Evolutionary conservation across 2,888 invertebrate species (phyloP), one percentile per base, ranked within the genome.

Genomic region (Epistrophe eligans): DNA sequence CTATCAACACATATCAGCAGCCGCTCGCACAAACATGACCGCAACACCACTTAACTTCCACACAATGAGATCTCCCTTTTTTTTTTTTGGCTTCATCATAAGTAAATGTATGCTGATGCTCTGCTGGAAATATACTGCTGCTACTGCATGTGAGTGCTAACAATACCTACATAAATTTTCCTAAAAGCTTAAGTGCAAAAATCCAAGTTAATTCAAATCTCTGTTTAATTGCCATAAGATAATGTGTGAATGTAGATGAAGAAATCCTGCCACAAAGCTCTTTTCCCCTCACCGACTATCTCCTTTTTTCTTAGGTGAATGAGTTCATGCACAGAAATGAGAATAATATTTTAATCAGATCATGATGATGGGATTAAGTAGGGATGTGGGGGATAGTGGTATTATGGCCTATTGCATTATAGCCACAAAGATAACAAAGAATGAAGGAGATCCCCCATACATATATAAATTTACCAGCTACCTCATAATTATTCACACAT

Each of bases 131-230:
- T 6, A 24, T 32, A 45, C 35, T 43, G 24, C 13, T 40, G 35
- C 48, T 32, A 45, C 24, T 67, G 58, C 58, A n/a, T 70, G 45
- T 67, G n/a, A 38, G 17, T 67, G 67, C 50, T 70, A 55, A 48
- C 32, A 35, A 43, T 67, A 76, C 24, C 24, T 24, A 24, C 70
- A 70, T 82, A 79, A 79, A 73, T 83, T 67, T 77, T 50, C 62
- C 77, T 73, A 66, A 77, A 70, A 81, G 81, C 81, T 73, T 81
- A 74, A 85, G 81, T 85, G 81, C 77, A 81, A 81, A 85, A 85
- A 81, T 85, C 81, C 81, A 57, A 85, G 73, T 85, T 82, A 82
- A 87, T 82, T 87, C 82, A 79, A 87, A 87, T 87, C 85, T 82
- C 77, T 79, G 85, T 82, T 87, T 82, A 87, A 82, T 82, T 82